These are phyloP conservation scores for Apis laboriosa DNA, from an alignment of 1,140 invertebrate species.

Conservation along the genomic window DNA sequence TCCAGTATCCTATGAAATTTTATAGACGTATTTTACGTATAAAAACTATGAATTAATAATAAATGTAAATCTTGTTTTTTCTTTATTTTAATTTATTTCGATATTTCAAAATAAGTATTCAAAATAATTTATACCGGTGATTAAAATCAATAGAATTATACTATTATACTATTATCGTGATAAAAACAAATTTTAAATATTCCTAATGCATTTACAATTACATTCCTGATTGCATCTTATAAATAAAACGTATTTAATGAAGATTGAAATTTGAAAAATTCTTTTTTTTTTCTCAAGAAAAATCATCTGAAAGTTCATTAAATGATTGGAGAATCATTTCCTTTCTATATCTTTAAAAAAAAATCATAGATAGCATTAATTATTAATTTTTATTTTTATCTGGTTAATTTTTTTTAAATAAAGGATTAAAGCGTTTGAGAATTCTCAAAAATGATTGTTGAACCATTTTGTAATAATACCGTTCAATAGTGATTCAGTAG, in stretches of 20 bases:
- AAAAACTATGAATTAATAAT: not conserved
- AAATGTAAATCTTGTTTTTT: not conserved
- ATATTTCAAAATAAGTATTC: not conserved
- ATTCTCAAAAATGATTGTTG: not conserved
- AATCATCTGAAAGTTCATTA: not conserved
- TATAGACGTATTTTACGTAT: not conserved
- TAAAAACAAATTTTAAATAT: not conserved
- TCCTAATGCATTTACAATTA: not conserved
- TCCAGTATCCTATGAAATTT: not conserved
- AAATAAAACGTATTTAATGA: not conserved
- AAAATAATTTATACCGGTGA: no score
- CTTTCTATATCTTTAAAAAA: not conserved
- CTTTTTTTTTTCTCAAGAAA: not conserved
- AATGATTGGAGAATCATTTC: not conserved
- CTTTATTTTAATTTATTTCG: not conserved
- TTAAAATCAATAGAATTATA: not conserved
- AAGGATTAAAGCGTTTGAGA: not conserved
- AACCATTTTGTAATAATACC: not conserved
- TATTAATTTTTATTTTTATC: no score
- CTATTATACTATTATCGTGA: not conserved
- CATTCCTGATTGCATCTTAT: not conserved
- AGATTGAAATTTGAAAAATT: not conserved
- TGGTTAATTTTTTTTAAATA: not conserved
- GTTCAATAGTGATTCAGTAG: slow-evolving; percentile 17
- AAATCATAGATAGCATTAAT: no score